Conservation (phyloP, 2,797 vertebrate genomes). For the Momotus momota region DNA sequence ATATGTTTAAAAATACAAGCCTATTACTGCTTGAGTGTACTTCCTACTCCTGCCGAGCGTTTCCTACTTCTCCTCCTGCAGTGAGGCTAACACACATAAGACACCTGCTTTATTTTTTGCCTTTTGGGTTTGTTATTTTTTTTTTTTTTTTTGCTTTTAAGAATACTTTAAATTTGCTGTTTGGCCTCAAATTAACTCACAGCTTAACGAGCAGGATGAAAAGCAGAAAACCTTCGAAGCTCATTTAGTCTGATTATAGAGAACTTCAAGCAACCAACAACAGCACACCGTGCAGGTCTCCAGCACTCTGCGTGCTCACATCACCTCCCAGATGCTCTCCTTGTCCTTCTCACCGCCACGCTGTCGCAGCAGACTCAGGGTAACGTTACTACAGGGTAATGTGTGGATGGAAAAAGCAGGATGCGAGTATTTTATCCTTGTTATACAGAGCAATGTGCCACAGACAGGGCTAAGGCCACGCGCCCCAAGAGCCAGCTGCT, state of each 20-base stretch:
- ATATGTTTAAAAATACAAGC: conserved; percentile 70
- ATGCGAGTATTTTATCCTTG: neutral
- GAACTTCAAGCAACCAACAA: neutral
- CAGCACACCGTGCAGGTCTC: neutral
- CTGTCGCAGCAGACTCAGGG: neutral
- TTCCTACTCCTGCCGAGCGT: conserved; percentile 49
- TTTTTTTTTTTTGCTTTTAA: neutral
- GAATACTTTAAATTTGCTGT: neutral
- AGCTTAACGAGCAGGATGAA: neutral
- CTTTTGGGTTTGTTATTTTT: too few relatives aligned
- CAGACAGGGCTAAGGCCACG: rapidly evolving
- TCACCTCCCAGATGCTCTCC: neutral
- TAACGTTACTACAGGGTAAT: neutral
- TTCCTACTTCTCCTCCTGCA: conserved; percentile 69
- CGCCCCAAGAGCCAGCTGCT: neutral
- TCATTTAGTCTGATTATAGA: neutral
- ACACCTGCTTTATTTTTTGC: neutral
- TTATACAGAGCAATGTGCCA: neutral
- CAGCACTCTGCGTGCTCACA: neutral
- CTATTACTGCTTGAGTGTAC: conserved; percentile 30
- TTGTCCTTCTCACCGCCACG: neutral
- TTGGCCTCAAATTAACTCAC: neutral
- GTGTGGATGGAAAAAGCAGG: neutral
- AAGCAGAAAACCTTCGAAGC: neutral
- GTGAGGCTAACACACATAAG: neutral